Conservation (phyloP, 1,140 invertebrate genomes). For the Eumeta japonica region DNA sequence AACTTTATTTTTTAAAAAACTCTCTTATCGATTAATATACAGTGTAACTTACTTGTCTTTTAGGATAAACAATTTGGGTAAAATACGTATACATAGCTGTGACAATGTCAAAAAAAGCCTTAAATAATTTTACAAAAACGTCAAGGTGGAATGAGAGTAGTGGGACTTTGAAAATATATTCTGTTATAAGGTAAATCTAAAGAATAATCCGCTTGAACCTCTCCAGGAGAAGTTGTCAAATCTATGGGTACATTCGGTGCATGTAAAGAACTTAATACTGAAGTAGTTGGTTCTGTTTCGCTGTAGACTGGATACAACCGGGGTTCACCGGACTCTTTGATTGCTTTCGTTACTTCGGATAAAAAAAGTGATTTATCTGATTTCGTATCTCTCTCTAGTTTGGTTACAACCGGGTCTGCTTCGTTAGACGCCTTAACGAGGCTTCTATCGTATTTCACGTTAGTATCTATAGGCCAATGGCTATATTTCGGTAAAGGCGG, state of each 20-base stretch:
- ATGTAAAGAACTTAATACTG: constrained; percentile 24
- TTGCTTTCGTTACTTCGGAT: constrained; percentile 15
- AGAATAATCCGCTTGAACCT: constrained; percentile 50
- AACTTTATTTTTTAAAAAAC: no score
- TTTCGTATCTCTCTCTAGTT: no score
- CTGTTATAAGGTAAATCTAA: constrained; percentile 50
- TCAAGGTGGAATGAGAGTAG: constrained; percentile 51
- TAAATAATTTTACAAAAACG: constrained; percentile 32
- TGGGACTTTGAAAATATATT: constrained; percentile 49
- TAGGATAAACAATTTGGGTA: constrained; percentile 35
- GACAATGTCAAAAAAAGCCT: constrained; percentile 27
- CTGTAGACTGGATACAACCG: constrained; percentile 29
- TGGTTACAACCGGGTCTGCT: background rate
- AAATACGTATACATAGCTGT: constrained; percentile 32
- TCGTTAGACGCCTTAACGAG: constrained; percentile 9
- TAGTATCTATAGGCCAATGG: constrained; percentile 16
- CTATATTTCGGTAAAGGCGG: constrained; percentile 10
- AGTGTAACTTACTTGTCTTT: constrained; percentile 30
- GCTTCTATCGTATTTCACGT: constrained; percentile 25
- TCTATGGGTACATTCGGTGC: constrained; percentile 24
- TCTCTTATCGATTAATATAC: constrained; percentile 24
- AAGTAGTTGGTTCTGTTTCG: constrained; percentile 8
- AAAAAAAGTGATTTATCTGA: no score
- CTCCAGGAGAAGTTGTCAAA: constrained; percentile 33
- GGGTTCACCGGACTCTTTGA: constrained; percentile 14